Base-by-base conservation (phyloP, 2,113 vertebrate genomes). In the Silurus glanis region DNA sequence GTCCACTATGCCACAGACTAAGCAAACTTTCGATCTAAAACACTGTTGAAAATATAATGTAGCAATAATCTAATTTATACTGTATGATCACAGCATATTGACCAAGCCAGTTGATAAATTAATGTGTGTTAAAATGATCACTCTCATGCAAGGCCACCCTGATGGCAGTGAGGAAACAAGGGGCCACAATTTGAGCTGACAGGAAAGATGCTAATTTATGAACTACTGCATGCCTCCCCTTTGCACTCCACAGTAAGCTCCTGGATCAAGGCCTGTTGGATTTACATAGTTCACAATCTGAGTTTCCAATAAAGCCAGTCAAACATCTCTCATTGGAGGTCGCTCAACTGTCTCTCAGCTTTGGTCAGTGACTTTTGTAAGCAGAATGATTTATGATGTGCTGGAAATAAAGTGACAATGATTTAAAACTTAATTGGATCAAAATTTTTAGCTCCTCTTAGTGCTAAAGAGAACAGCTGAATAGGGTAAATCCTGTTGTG, bases 151-250 rank as follows among this genome's bases (percentile, higher is more conserved):
- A 85, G 82, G 0, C 23, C 87, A 61, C 67, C 79, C 25, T 86
- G 83, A 80, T 79, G 80, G 74, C 76, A 69, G 17, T 85, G 82
- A 45, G 82, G 82, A 87, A 72, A n/a, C 47, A 64, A 56, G 55
- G 25, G 75, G 89, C 89, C 88, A 90, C 85, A 86, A 78, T 49
- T 82, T 58, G 69, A 81, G 67, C 25, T 74, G n/a, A 78, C 84
- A 47, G 82, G 19, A 83, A 76, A 67, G 74, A 82, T 61, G 76
- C 80, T 87, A 89, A 93, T 90, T 90, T 90, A 91, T 55, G 85
- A 89, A 62, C 61, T 59, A 25, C 83, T 88, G 88, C 75, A 64
- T 88, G 83, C 67, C 67, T 83, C 25, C 83, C 49, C 61, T 72
- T 21, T 67, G 47, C n/a, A 81, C 37, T 64, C 25, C 64, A 6